These are phyloP conservation scores for Anaspis maculata DNA, from an alignment of 2,888 invertebrate species.

Conservation along the genomic window DNA sequence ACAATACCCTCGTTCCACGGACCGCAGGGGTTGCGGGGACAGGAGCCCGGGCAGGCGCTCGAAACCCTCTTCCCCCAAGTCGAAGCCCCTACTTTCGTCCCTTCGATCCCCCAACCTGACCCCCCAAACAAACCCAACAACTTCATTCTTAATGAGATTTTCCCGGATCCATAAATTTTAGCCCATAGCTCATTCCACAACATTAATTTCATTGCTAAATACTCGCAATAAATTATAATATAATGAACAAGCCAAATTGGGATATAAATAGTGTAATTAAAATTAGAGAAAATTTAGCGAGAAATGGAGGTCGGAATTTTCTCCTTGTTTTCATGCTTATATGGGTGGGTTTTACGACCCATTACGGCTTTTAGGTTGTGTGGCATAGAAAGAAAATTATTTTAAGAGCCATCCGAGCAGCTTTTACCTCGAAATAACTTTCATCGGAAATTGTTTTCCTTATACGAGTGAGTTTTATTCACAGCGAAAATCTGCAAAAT, in stretches of 20 bases:
- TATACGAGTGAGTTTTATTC: too few species aligned
- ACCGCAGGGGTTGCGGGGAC: constrained; percentile 7
- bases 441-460: too few species aligned
- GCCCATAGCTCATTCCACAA: constrained; percentile 45
- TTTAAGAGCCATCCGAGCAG: too few species aligned
- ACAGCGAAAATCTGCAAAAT: too few species aligned
- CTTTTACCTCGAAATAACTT: too few species aligned
- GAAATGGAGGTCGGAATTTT: neutral
- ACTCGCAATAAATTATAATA: constrained; percentile 43
- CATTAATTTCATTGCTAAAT: constrained; percentile 46
- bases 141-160: constrained; percentile 46
- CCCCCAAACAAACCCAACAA: constrained; percentile 37
- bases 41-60: too few species aligned
- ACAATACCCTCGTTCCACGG: constrained; percentile 24
- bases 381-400: constrained; percentile 4
- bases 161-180: constrained; percentile 46
- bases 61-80: too few species aligned
- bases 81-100: too few species aligned
- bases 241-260: constrained; percentile 43
- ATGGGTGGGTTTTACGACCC: constrained; percentile 3
- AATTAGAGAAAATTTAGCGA: constrained; percentile 6
- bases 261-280: constrained; percentile 35
- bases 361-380: constrained; percentile 3
- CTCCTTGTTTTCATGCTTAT: neutral
- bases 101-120: constrained; percentile 14